These are phyloP conservation scores for Andricus curvator DNA, from an alignment of 2,888 invertebrate species.

Conservation along the genomic window DNA sequence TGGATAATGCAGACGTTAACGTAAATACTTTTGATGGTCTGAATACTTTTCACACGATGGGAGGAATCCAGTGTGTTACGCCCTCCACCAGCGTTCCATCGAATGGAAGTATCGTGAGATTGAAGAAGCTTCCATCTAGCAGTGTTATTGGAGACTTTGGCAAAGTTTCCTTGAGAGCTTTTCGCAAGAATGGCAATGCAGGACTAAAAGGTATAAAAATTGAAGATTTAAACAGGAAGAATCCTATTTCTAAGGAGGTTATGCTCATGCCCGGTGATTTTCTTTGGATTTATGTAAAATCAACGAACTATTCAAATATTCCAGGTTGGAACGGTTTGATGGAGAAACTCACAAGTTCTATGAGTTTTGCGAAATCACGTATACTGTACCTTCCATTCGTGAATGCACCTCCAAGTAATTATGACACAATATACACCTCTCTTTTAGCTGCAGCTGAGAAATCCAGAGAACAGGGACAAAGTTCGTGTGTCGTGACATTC, in stretches of 20 bases:
- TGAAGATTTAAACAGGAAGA: background rate
- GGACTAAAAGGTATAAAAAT: conserved; percentile 8
- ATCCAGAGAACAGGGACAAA: conserved; percentile 40
- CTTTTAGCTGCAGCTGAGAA: conserved; percentile 48
- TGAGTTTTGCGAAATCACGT: conserved; percentile 54
- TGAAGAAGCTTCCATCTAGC: background rate
- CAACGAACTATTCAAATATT: conserved; percentile 55
- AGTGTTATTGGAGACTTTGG: background rate
- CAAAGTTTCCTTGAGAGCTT: background rate
- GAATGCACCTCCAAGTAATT: conserved; percentile 48
- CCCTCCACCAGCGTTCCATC: background rate
- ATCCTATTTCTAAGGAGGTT: background rate
- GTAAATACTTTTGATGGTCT: conserved; percentile 48
- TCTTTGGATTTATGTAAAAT: conserved; percentile 11
- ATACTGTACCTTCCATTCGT: conserved; percentile 52
- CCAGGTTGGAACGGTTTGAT: conserved; percentile 71
- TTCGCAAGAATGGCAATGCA: background rate
- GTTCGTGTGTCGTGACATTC: conserved; percentile 50
- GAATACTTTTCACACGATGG: conserved; percentile 51
- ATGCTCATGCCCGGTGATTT: background rate
- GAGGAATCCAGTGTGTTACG: conserved; percentile 44
- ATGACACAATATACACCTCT: conserved; percentile 51
- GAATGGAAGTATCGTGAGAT: background rate
- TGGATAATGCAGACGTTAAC: conserved; percentile 46
- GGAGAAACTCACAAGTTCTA: conserved; percentile 60